Conservation (phyloP, 2,797 vertebrate species). For the Adelosebastes latens region DNA sequence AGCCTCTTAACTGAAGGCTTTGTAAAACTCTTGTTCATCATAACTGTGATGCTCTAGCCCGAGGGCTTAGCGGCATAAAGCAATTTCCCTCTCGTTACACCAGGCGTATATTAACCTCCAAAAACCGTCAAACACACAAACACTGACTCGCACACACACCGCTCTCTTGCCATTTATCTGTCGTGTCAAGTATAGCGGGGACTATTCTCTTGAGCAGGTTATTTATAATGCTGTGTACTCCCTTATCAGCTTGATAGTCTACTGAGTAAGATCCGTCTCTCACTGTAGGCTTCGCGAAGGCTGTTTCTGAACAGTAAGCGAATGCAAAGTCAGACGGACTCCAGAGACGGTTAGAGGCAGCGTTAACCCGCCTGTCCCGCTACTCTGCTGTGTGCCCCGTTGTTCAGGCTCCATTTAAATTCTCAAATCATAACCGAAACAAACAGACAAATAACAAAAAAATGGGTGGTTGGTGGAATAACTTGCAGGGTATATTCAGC, state of each 20-base stretch:
- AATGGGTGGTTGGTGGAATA: background rate
- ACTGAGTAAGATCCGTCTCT: slow-evolving; percentile 28
- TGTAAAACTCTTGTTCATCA: slow-evolving; percentile 77
- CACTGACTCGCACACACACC: slow-evolving; percentile 14
- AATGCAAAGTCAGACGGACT: slow-evolving; percentile 26
- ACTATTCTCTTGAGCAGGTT: slow-evolving; percentile 66
- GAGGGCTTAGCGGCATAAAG: slow-evolving; percentile 72
- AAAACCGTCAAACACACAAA: slow-evolving; percentile 59
- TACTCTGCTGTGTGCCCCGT: background rate
- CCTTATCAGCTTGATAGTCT: slow-evolving; percentile 52
- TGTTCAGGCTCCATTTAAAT: background rate
- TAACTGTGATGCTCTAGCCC: slow-evolving; percentile 75
- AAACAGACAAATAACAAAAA: background rate
- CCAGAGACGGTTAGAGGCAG: slow-evolving; percentile 12
- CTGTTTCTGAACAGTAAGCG: slow-evolving; percentile 31
- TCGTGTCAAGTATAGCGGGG: slow-evolving; percentile 61
- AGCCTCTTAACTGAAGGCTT: slow-evolving; percentile 71
- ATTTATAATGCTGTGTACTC: slow-evolving; percentile 68
- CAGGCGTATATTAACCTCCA: slow-evolving; percentile 74
- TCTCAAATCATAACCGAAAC: background rate
- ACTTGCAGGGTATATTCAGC: background rate
- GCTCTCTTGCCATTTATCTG: slow-evolving; percentile 67
- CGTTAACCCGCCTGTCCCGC: slow-evolving; percentile 17
- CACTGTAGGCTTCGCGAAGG: slow-evolving; percentile 16
- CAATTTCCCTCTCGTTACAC: slow-evolving; percentile 78